phyloP scores from a whole-genome alignment of 2,113 vertebrate species.

The Elanus axillaris region DNA sequence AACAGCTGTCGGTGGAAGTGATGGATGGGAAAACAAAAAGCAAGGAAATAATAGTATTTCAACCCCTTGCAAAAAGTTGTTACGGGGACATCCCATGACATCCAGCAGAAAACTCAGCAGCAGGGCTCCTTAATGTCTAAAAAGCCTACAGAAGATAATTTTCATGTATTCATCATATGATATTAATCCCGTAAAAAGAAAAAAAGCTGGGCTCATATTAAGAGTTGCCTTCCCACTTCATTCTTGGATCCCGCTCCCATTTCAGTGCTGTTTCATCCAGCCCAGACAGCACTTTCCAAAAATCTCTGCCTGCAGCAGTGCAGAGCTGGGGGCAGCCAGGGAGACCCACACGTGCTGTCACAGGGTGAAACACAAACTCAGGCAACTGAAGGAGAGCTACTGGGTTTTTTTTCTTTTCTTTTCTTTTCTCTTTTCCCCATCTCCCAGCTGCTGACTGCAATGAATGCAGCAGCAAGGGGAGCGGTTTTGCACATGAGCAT shows the following conservation, averaged over 20 bases:
- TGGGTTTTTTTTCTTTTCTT: not conserved
- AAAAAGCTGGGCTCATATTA: not conserved
- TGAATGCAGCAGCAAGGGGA: not conserved
- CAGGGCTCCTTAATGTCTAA: not conserved
- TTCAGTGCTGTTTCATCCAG: not conserved
- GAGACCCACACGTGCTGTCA: not conserved
- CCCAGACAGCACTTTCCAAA: not conserved
- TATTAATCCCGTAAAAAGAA: not conserved
- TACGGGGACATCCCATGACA: not conserved
- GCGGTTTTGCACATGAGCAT: not conserved
- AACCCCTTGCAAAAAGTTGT: not conserved
- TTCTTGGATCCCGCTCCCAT: not conserved
- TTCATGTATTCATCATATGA: not conserved
- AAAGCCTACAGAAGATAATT: not conserved
- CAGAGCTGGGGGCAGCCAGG: not conserved
- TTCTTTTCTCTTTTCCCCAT: too few relatives aligned
- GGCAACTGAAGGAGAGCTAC: not conserved
- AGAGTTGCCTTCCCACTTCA: not conserved
- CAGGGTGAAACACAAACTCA: not conserved
- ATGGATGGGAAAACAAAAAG: not conserved
- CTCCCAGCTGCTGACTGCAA: not conserved
- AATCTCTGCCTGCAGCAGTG: accelerated
- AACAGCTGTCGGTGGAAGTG: not conserved
- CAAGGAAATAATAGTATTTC: not conserved
- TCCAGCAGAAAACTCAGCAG: not conserved